Base-by-base conservation (phyloP, 2,113 vertebrate species). In the Ctenomys sociabilis region DNA sequence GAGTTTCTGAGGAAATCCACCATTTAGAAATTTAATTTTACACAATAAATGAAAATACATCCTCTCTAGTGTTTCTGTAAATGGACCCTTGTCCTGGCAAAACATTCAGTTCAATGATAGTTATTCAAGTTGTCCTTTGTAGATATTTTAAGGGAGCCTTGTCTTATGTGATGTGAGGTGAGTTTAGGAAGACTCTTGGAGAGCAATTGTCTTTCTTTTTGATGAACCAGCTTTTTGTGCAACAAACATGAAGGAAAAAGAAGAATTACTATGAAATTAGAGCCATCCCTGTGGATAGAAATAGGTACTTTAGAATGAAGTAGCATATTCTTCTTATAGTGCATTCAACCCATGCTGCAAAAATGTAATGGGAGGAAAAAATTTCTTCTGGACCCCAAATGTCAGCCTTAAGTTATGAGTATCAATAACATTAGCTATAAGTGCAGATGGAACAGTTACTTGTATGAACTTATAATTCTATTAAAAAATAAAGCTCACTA, bases 401-500 rank as follows among this genome's bases (percentile, higher is more conserved):
- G 88, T 94, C 90, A 24, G 77, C 81, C 70, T 85, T 90, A 93
- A 96, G 93, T 96, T 96, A 90, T 78, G 91, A 93, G 80, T 85
- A 93, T 95, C 89, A 86, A 93, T 95, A 95, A 85, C 70, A 85
- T 94, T 85, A 96, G 85, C 90, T 37, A 21, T 92, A 96, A 78
- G 30, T 75, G 84, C 77, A 91, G 91, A 92, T 59, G 57, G 80
- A 94, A 95, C 45, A 22, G 59, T 96, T 95, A 84, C 83, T 85
- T 63, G 81, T 81, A 63, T 89, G 96, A 87, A 83, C 68, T 22
- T 61, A 37, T 80, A 96, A 94, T 96, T 97, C 95, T 94, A 94
- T 96, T 95, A 96, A 92, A 35, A 86, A 93, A 90, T 92, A 94
- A 90, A 90, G 64, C 72, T 75, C 92, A 64, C 87, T 93, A 85